Base-by-base conservation (phyloP, 2,113 vertebrate genomes). In the Periophthalmus modestus region DNA sequence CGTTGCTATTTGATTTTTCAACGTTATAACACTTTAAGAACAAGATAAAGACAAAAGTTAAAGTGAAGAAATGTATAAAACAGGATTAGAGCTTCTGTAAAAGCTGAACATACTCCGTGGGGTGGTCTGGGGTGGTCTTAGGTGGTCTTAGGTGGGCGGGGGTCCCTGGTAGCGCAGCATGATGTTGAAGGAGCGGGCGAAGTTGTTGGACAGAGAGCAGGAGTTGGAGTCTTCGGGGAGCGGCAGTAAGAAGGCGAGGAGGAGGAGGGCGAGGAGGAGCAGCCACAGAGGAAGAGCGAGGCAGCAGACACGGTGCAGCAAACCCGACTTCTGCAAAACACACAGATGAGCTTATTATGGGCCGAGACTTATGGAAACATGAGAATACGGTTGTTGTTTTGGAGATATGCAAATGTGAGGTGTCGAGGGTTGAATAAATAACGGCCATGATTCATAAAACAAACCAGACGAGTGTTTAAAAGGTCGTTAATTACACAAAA, bases 161-260 rank as follows among this genome's bases (percentile, higher is more conserved):
- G 96, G 97, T 2, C 94, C 92, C 0, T 95, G 19, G 0, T 98
- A 94, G 78, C 93, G 95, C 24, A 98, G 95, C 96, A 96, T 96
- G 83, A 98, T 69, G 78, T 88, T 93, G 91, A 98, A 98, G 77
- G 97, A 99, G 10, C 94, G 93, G 69, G 96, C 96, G 0, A 97
- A 96, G 90, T 96, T 99, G 95, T 98, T 98, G 91, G 94, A 88
- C 67, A 95, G 90, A 0, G 93, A 85, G 91, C 97, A 99, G 93
- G 95, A 95, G 91, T 80, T 88, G n/a, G 73, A 86, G 48, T 95
- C 92, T 0, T 95, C 88, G 67, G 94, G 90, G 62, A 95, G 84
- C 0, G 96, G 97, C 19, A 98, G 93, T 71, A 98, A 91, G 79
- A 97, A 93, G 23, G 95, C 93, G 66, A 98, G 89, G 0, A 98